These are phyloP conservation scores for Solen grandis DNA, from an alignment of 1,140 invertebrate species.

Conservation along the genomic window DNA sequence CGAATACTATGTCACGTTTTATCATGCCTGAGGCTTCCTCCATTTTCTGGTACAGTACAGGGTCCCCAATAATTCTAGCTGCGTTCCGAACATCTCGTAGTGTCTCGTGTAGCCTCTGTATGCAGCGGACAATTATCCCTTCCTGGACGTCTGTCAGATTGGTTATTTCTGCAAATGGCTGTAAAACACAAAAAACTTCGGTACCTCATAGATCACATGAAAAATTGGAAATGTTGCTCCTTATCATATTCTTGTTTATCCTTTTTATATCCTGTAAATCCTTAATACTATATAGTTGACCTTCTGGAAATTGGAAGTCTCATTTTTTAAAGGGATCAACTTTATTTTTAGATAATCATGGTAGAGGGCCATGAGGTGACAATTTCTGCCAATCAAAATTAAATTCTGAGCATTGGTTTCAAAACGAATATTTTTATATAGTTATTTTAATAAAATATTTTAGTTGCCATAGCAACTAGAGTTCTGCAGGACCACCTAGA, in stretches of 20 bases:
- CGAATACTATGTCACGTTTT: slow-evolving; percentile 98
- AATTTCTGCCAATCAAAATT: no score
- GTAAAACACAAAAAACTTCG: slow-evolving; percentile 75
- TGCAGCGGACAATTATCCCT: slow-evolving; percentile 98
- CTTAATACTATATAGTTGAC: neutral
- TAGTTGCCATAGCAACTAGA: no score
- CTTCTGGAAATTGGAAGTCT: neutral
- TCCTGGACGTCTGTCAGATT: slow-evolving; percentile 96
- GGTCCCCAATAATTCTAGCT: slow-evolving; percentile 95
- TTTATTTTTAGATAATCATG: no score
- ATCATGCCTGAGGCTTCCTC: slow-evolving; percentile 95
- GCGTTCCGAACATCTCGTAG: slow-evolving; percentile 93
- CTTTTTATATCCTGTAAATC: neutral
- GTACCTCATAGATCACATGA: neutral
- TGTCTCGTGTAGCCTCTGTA: slow-evolving; percentile 97
- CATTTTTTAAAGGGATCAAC: neutral
- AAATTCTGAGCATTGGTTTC: no score
- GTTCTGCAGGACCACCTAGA: no score
- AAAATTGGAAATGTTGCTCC: neutral
- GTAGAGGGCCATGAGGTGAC: no score
- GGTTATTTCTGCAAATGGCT: slow-evolving; percentile 96
- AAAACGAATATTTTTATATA: no score
- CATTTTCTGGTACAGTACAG: slow-evolving; percentile 95
- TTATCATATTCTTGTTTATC: neutral
- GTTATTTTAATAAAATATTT: no score